A percentile compares a stretch with the other conserved stretches of the same genome.
These are phyloP conservation scores for Brienomyrus brachyistius DNA, from an alignment of 2,113 vertebrate genomes.

Conservation along the genomic window DNA sequence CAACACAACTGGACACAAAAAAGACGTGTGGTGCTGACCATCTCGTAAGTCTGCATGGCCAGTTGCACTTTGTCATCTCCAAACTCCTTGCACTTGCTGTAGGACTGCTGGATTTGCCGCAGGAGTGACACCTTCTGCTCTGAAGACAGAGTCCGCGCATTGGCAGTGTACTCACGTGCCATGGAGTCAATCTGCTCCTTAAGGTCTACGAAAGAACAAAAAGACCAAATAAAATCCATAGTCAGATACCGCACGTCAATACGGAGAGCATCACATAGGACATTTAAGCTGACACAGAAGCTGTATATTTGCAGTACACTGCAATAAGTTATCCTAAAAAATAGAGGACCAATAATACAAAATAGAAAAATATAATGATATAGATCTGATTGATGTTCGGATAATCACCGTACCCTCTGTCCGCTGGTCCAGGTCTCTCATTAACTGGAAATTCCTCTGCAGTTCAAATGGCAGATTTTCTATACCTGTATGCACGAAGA, in stretches of 20 bases:
- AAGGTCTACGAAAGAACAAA: constrained; percentile 66
- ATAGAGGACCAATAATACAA: not conserved
- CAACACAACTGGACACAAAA: not conserved
- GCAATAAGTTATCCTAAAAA: not conserved
- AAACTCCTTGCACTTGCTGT: constrained; percentile 93
- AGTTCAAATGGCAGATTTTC: constrained; percentile 93
- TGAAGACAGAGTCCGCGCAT: constrained; percentile 76
- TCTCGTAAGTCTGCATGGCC: constrained; percentile 98
- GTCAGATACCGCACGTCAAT: not conserved
- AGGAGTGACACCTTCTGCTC: constrained; percentile 88
- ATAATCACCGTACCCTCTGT: constrained; percentile 76
- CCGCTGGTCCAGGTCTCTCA: constrained; percentile 91
- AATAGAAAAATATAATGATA: not conserved
- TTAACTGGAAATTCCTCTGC: constrained; percentile 95
- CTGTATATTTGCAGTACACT: not conserved
- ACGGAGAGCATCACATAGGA: not conserved
- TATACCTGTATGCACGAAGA: constrained; percentile 67
- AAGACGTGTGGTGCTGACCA: constrained; percentile 63
- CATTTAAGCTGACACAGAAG: not conserved
- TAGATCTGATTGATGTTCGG: not conserved
- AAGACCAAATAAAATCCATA: not conserved
- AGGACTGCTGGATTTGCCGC: constrained; percentile 90
- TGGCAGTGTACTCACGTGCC: constrained; percentile 88
- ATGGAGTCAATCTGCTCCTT: constrained; percentile 89
- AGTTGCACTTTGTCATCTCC: constrained; percentile 97